A percentile compares a stretch with the other conserved stretches of the same genome.
Evolutionary conservation across 2,888 invertebrate genomes (phyloP).

Genomic region (Xylocampa areola): DNA sequence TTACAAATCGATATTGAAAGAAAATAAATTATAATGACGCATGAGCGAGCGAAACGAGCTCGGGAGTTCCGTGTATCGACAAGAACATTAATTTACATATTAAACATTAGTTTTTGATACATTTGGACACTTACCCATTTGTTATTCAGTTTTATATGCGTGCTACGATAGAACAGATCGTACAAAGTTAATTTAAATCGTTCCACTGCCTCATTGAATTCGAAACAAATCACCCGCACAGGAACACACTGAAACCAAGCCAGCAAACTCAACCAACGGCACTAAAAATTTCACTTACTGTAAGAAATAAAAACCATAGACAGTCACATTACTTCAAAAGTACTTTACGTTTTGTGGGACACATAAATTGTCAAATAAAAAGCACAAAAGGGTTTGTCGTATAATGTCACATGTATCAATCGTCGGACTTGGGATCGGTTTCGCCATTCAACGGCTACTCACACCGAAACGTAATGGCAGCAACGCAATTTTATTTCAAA

Average conservation of each 20-base stretch:
- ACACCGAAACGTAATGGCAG: conserved; percentile 54
- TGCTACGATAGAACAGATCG: too few relatives aligned
- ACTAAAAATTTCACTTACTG: conserved; percentile 44
- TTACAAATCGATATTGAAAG: too few relatives aligned
- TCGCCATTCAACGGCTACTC: conserved; percentile 55
- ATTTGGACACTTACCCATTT: too few relatives aligned
- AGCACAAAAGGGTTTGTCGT: conserved; percentile 36
- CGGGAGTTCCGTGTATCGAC: too few relatives aligned
- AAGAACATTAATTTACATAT: too few relatives aligned
- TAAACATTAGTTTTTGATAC: too few relatives aligned
- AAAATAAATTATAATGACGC: too few relatives aligned
- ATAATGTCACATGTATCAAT: conserved; percentile 69
- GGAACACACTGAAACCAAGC: not conserved
- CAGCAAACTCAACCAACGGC: conserved; percentile 29
- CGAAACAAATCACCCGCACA: too few relatives aligned
- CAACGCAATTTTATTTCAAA: conserved; percentile 12
- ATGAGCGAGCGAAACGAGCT: too few relatives aligned
- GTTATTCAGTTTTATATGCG: too few relatives aligned
- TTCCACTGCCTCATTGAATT: too few relatives aligned
- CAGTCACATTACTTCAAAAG: conserved; percentile 42
- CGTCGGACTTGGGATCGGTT: conserved; percentile 53
- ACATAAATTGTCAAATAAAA: conserved; percentile 61
- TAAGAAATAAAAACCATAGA: conserved; percentile 35
- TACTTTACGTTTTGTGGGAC: conserved; percentile 46
- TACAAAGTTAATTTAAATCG: too few relatives aligned